Conservation (phyloP, 2,888 invertebrate genomes). For the Epirrita christyi region DNA sequence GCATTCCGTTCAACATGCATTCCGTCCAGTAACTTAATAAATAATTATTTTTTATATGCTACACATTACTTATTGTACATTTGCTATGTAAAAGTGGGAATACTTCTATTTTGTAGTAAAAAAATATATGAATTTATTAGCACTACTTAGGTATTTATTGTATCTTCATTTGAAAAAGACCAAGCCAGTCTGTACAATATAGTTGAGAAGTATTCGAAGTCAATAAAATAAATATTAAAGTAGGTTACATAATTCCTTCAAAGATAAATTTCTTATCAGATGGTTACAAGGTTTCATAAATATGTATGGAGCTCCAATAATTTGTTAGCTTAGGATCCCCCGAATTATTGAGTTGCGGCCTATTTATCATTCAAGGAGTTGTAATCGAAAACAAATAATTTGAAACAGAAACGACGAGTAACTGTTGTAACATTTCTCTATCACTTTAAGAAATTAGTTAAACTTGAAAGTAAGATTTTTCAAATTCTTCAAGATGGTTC, state of each 20-base stretch:
- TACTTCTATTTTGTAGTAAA: too few relatives aligned
- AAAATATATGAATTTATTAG: too few relatives aligned
- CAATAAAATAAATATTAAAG: conserved; percentile 2
- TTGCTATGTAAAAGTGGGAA: too few relatives aligned
- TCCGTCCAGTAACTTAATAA: too few relatives aligned
- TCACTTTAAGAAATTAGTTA: background rate
- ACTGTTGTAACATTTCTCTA: background rate
- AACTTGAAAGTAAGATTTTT: too few relatives aligned
- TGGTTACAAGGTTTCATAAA: conserved; percentile 16
- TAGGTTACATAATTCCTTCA: background rate
- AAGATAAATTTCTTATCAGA: conserved; percentile 16
- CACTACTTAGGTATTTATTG: too few relatives aligned
- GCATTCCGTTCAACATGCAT: too few relatives aligned
- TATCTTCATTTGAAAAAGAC: too few relatives aligned
- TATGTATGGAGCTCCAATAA: conserved; percentile 19
- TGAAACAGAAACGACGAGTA: background rate
- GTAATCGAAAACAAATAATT: conserved; percentile 34
- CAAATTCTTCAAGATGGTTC: too few relatives aligned
- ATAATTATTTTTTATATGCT: too few relatives aligned
- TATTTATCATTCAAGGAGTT: conserved; percentile 45
- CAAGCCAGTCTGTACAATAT: background rate
- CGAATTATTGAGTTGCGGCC: conserved; percentile 36
- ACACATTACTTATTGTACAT: too few relatives aligned
- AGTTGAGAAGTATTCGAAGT: background rate
- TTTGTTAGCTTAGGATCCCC: conserved; percentile 44